These are phyloP conservation scores for Heteromurus nitidus DNA, from an alignment of 2,888 invertebrate species.

Conservation along the genomic window DNA sequence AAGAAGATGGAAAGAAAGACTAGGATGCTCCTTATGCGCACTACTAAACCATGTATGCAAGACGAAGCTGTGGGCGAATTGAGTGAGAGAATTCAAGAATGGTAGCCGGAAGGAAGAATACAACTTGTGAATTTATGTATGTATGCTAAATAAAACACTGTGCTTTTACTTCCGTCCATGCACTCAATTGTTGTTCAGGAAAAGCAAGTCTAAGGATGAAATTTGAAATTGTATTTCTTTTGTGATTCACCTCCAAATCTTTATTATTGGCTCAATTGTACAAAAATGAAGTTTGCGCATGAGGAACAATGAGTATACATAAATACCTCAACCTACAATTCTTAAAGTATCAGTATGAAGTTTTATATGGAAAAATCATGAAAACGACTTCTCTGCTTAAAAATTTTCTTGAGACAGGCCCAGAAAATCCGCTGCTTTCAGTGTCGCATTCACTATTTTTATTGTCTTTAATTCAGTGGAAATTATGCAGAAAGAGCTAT, in stretches of 20 bases:
- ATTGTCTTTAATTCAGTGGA: slow-evolving; percentile 25
- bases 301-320: too few species aligned
- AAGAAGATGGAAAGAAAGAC: slow-evolving; percentile 14
- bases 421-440: slow-evolving; percentile 25
- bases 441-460: slow-evolving; percentile 48
- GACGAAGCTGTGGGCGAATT: not conserved
- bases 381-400: too few species aligned
- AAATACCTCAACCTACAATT: too few species aligned
- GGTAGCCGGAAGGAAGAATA: slow-evolving; percentile 60
- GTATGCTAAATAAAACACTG: slow-evolving; percentile 37
- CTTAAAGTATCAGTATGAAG: too few species aligned
- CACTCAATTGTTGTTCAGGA: slow-evolving; percentile 29
- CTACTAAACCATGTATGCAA: slow-evolving; percentile 29
- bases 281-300: too few species aligned
- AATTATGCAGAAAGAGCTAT: slow-evolving; percentile 35
- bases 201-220: too few species aligned
- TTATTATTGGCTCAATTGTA: too few species aligned
- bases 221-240: too few species aligned
- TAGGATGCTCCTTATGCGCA: not conserved
- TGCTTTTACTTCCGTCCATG: slow-evolving; percentile 37
- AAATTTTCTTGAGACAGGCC: slow-evolving; percentile 34
- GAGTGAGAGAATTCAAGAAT: slow-evolving; percentile 18
- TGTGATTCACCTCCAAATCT: too few species aligned
- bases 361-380: too few species aligned
- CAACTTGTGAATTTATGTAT: slow-evolving; percentile 52